phyloP scores from a whole-genome alignment of 2,113 vertebrate species.

The Nettapus auritus region DNA sequence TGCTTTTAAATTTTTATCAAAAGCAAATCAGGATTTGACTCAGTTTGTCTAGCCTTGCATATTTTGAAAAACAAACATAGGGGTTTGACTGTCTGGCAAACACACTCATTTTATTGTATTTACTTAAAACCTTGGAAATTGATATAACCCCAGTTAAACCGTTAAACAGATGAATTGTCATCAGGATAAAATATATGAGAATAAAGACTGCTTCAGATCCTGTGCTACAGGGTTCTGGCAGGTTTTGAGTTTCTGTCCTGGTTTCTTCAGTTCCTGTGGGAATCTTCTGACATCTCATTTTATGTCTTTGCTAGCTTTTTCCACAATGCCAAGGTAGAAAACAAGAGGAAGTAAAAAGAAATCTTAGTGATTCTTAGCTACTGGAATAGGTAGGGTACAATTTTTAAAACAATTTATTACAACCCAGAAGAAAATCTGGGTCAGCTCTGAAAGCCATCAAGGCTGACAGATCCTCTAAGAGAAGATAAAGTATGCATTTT shows the following conservation, averaged over 20 bases:
- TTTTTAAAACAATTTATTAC: background rate
- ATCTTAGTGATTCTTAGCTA: background rate
- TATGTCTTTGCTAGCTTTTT: background rate
- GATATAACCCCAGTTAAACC: background rate
- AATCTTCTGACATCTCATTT: background rate
- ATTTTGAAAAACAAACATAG: background rate
- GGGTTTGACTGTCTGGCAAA: background rate
- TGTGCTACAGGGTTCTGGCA: background rate
- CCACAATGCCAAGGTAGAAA: background rate
- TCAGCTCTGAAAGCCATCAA: background rate
- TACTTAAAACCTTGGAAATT: background rate
- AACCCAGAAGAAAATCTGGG: background rate
- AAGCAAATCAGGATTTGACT: background rate
- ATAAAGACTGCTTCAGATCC: background rate
- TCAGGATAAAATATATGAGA: background rate
- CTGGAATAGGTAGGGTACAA: background rate
- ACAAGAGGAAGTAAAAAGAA: background rate
- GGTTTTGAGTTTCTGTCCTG: background rate
- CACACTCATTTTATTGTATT: background rate
- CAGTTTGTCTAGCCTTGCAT: background rate
- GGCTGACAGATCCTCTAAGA: background rate
- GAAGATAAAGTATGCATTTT: background rate
- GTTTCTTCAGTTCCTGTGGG: background rate
- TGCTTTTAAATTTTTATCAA: background rate
- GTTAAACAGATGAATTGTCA: background rate